Conservation (phyloP, 1,140 invertebrate genomes). For the Lethocerus indicus region DNA sequence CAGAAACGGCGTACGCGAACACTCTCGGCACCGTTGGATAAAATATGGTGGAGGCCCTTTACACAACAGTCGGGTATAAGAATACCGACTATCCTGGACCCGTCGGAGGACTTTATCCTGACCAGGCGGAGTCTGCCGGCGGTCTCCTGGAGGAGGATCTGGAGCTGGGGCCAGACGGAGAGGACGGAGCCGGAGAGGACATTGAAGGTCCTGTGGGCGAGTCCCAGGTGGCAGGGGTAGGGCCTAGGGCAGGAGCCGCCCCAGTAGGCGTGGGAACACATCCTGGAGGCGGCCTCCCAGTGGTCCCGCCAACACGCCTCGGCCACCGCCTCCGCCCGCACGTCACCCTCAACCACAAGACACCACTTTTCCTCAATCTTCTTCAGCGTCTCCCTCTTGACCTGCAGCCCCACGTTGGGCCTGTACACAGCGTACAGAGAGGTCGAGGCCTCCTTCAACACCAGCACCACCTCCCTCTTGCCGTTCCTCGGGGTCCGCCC, state of each 20-base stretch:
- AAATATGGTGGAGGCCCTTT: slow-evolving; percentile 49
- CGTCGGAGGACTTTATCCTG: slow-evolving; percentile 67
- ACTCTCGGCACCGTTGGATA: slow-evolving; percentile 61
- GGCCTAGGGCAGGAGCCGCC: slow-evolving; percentile 52
- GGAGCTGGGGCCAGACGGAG: slow-evolving; percentile 84
- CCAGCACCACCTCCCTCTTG: slow-evolving; percentile 71
- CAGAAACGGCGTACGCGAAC: too few relatives aligned
- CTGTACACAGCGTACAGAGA: slow-evolving; percentile 49
- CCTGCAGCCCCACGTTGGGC: slow-evolving; percentile 59
- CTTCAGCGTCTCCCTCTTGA: slow-evolving; percentile 62
- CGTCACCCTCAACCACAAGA: slow-evolving; percentile 50
- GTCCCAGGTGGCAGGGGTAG: slow-evolving; percentile 79
- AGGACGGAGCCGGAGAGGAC: slow-evolving; percentile 86
- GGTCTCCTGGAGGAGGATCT: slow-evolving; percentile 47
- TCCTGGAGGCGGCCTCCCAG: slow-evolving; percentile 61
- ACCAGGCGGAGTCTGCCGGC: slow-evolving; percentile 88
- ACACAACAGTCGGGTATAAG: slow-evolving; percentile 75
- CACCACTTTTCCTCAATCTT: slow-evolving; percentile 89
- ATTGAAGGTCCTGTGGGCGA: slow-evolving; percentile 75
- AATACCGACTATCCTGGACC: slow-evolving; percentile 71
- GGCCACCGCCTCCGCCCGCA: too few relatives aligned
- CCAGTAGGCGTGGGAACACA: slow-evolving; percentile 85
- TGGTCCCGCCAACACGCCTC: slow-evolving; percentile 79
- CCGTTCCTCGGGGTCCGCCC: slow-evolving; percentile 54
- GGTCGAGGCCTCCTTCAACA: slow-evolving; percentile 33